Evolutionary conservation across 1,140 invertebrate genomes (phyloP), one percentile per base, ranked within the genome.

Genomic region (Zaprionus davidi): DNA sequence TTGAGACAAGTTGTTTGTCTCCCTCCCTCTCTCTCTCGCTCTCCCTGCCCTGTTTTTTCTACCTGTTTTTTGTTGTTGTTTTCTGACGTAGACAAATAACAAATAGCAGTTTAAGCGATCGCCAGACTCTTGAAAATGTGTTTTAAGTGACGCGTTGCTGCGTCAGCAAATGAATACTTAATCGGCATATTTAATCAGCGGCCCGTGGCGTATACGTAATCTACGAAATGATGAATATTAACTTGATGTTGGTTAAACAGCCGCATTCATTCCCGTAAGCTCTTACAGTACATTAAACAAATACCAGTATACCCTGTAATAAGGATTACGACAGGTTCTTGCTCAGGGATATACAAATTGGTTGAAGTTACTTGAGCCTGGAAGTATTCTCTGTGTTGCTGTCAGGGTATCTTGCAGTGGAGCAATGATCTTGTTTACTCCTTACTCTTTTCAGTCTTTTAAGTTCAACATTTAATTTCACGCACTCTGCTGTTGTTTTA

Each of bases 91-190:
- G 81, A 69, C 84, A 88, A 78, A 77, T 78, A 76, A 60, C 66
- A 82, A 76, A 82, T 68, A 86, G 62, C 65, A 73, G 81, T 76
- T 55, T 46, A 55, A 46, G 57, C 26, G 38, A 57, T 72, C 56
- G 65, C 55, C 76, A 64, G 46, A 53, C 63, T 53, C 51, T 55
- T 55, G 51, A 55, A 65, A 72, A 76, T 76, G 49, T 87, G 79
- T 79, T 74, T 79, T 71, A 65, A 86, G 80, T 87, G 84, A 88
- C 85, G 85, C 72, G 71, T 66, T 79, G 78, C 84, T 90, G 76
- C 85, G 84, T 90, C 84, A 88, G 84, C 85, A 88, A 90, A 81
- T 88, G 76, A 88, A 88, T 88, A 88, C 82, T 88, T 84, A 90
- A 90, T 84, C 85, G 76, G 57, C 70, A 90, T 84, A 88, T 62